Percentiles rank a stretch among this genome's conserved stretches.
Conservation (phyloP, 2,797 vertebrate species). For the Todus mexicanus region DNA sequence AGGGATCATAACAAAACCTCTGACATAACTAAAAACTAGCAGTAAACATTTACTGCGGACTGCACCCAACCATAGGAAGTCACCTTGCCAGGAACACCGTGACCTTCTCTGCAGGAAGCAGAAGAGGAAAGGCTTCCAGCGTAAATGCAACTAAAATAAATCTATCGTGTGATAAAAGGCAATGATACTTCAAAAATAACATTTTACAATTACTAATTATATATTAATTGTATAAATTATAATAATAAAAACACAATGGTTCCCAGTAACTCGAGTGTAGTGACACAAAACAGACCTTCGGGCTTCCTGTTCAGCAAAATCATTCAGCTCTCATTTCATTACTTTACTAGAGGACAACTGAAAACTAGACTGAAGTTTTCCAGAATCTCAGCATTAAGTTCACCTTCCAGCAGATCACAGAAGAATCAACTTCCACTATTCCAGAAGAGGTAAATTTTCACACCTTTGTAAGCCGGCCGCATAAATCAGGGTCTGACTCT, state of each 20-base stretch:
- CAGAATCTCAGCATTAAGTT: neutral
- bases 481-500: neutral
- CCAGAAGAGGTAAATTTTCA: neutral
- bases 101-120: neutral
- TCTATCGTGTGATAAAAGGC: neutral
- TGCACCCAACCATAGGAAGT: neutral
- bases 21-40: neutral
- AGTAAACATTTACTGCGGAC: neutral
- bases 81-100: neutral
- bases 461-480: neutral
- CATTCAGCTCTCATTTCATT: neutral
- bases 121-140: neutral
- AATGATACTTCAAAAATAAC: neutral
- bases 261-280: neutral
- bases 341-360: neutral
- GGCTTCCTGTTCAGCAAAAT: neutral
- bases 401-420: neutral
- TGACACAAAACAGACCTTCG: neutral
- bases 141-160: neutral
- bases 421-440: neutral
- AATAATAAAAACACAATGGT: neutral
- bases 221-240: neutral
- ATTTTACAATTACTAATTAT: neutral
- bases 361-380: neutral
- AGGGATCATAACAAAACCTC: neutral